phyloP scores from a whole-genome alignment of 1,140 invertebrate species.

The Tetramorium alpestre region DNA sequence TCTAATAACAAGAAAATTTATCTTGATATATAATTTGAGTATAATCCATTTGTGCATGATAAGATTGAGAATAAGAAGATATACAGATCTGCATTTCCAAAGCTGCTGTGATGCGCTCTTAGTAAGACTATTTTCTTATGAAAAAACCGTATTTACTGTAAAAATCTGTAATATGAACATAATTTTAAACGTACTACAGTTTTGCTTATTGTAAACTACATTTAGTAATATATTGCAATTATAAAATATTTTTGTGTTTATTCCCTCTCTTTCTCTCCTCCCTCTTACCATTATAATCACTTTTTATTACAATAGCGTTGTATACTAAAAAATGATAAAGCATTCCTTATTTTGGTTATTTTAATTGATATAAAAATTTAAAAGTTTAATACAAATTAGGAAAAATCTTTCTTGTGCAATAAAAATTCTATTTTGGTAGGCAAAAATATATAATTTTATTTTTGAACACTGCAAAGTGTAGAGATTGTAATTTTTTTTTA shows the following conservation, averaged over 20 bases:
- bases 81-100: slow-evolving; percentile 79
- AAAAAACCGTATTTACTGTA: slow-evolving; percentile 65
- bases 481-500: too few relatives aligned
- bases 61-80: slow-evolving; percentile 69
- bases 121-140: slow-evolving; percentile 80
- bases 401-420: background rate
- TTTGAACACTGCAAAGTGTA: background rate
- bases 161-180: slow-evolving; percentile 69
- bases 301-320: slow-evolving; percentile 28
- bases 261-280: slow-evolving; percentile 52
- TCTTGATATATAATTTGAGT: background rate
- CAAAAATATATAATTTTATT: slow-evolving; percentile 9
- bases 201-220: slow-evolving; percentile 77
- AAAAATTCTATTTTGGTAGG: background rate
- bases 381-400: background rate
- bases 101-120: slow-evolving; percentile 80
- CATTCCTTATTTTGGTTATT: slow-evolving; percentile 18
- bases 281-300: slow-evolving; percentile 25
- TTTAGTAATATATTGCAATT: slow-evolving; percentile 76
- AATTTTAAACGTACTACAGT: slow-evolving; percentile 67
- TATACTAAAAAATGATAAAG: slow-evolving; percentile 12
- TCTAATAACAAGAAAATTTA: background rate
- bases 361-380: slow-evolving; percentile 20
- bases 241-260: slow-evolving; percentile 54
- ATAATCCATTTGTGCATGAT: slow-evolving; percentile 63